phyloP scores from a whole-genome alignment of 2,888 invertebrate genomes.

The Rotaria magnacalcarata region DNA sequence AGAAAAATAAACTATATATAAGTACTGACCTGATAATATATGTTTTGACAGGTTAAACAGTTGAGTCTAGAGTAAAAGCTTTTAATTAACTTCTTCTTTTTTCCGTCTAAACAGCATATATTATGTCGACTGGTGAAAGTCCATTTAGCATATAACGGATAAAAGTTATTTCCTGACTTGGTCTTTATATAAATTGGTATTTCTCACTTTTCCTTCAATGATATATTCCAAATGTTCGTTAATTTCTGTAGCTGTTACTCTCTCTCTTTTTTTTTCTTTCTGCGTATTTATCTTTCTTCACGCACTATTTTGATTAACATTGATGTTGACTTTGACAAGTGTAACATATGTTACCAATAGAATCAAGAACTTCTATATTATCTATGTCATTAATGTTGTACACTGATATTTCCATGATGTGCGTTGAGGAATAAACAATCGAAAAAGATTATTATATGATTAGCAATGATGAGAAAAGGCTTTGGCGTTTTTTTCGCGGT shows the following conservation, averaged over 20 bases:
- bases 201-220: too few species aligned
- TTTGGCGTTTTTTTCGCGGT: neutral
- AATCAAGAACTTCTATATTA: neutral
- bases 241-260: too few species aligned
- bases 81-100: too few species aligned
- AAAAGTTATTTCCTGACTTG: too few species aligned
- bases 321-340: neutral
- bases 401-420: neutral
- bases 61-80: too few species aligned
- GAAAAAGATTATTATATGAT: neutral
- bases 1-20: neutral
- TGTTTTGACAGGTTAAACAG: neutral
- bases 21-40: neutral
- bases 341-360: slow-evolving; percentile 9
- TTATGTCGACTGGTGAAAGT: too few species aligned
- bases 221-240: too few species aligned
- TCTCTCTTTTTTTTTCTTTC: neutral
- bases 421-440: neutral
- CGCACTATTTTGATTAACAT: neutral
- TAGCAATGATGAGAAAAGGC: neutral
- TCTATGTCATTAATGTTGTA: neutral
- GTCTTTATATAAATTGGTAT: too few species aligned
- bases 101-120: too few species aligned
- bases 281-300: neutral
- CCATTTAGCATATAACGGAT: too few species aligned